Evolutionary conservation across 92 coral and sea anemone species (phyloP), one percentile per base, ranked within the genome.

Genomic region (Epizoanthus rinbou): DNA sequence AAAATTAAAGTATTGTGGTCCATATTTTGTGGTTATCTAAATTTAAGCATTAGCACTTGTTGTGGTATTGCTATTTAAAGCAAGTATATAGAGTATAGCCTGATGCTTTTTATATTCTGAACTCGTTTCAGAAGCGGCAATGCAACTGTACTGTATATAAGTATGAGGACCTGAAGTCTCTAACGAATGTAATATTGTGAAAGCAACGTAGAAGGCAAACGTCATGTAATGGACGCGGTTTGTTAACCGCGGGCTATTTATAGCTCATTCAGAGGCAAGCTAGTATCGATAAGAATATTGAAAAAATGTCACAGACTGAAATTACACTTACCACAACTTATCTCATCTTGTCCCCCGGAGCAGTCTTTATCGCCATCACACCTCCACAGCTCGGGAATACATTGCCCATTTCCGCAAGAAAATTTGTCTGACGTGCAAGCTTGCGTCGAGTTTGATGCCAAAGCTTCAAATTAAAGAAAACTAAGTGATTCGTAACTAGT

Each of bases 311-410:
- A 15, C 31, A 62, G 13, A 35, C 15, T 59, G 31, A 78, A 19
- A 78, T 39, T n/a, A 22, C 9, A 23, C 82, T 63, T 78, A 78
- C 82, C 82, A 59, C 82, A 78, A 39, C 47, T 19, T 1, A 41
- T 7, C 35, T 78, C 82, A 33, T 78, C 82, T 78, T 78, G 82
- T 5, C 82, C 82, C 33, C 71, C 70, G 5, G 24, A 78, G 56
- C 82, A 78, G 22, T 78, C 82, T 78, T 43, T 78, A 62, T 78
- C 82, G 37, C 82, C 82, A 19, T 78, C 82, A 43, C 82, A 78
- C 13, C 58, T 50, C 82, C 82, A 78, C 5, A 78, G 11, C 57
- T 78, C 71, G 5, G 82, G 82, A 62, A 78, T 78, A 62, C 82
- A 78, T 23, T 63, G 82, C 8, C 82, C 82, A 43, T 78, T 78